These are phyloP conservation scores for Rhinopomastus cyanomelas DNA, from an alignment of 2,113 vertebrate species.

Conservation along the genomic window DNA sequence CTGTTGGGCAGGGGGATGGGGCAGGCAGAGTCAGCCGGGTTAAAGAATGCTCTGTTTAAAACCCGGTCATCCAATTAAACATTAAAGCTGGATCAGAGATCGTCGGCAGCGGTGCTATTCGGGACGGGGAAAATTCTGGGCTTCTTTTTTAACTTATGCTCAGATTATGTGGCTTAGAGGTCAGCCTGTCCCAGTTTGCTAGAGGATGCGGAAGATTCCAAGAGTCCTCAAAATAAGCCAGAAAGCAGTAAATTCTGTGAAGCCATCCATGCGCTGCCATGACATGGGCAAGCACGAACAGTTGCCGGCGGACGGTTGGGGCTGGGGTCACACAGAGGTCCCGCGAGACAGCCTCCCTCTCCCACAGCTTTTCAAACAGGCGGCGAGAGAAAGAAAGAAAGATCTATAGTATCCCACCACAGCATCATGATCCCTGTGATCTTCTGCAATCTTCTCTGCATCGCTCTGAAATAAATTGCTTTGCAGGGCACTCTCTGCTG, in stretches of 20 bases:
- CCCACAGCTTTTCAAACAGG: background rate
- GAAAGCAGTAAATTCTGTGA: constrained; percentile 49
- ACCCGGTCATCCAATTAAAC: constrained; percentile 52
- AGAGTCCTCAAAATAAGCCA: constrained; percentile 47
- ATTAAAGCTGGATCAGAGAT: constrained; percentile 39
- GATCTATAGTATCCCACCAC: background rate
- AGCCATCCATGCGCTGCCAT: background rate
- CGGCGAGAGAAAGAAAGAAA: background rate
- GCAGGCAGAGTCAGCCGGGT: constrained; percentile 43
- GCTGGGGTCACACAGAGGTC: constrained; percentile 47
- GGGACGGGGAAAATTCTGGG: constrained; percentile 16
- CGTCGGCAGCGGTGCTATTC: background rate
- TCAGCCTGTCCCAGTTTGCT: constrained; percentile 50
- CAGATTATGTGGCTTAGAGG: constrained; percentile 30
- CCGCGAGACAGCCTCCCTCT: constrained; percentile 8
- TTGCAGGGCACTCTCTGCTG: background rate
- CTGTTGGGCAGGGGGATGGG: constrained; percentile 53
- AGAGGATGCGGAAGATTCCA: constrained; percentile 38
- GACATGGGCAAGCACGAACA: constrained; percentile 14
- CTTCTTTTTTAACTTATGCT: constrained; percentile 24
- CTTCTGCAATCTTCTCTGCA: background rate
- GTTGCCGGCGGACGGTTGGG: background rate
- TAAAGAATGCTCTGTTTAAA: constrained; percentile 68
- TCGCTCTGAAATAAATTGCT: background rate
- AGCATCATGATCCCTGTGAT: accelerated